Evolutionary conservation across 2,113 vertebrate species (phyloP).

Genomic region (Sitta europaea): DNA sequence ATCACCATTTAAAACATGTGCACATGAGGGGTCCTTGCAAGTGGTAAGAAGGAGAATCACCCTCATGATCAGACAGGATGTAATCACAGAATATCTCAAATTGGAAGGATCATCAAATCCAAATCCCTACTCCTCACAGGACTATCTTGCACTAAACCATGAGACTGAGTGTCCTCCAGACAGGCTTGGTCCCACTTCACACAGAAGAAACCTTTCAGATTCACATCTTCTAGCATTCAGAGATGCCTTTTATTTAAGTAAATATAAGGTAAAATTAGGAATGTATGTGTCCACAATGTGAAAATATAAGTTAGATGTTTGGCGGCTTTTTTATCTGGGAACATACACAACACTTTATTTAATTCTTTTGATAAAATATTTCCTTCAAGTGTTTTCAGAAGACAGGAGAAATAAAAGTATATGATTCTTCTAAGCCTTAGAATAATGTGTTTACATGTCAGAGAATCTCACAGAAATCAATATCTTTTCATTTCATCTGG

Average conservation of each 20-base stretch:
- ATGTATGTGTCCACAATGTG: neutral
- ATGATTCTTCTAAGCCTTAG: conserved; percentile 1
- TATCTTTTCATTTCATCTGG: conserved; percentile 57
- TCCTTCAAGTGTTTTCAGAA: conserved; percentile 17
- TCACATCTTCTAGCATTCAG: neutral
- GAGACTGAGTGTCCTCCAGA: neutral
- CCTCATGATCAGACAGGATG: neutral
- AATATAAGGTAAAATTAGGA: neutral
- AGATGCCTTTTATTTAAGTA: neutral
- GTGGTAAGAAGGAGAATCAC: neutral
- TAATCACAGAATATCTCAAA: neutral
- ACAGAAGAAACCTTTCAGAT: neutral
- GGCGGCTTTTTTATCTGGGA: neutral
- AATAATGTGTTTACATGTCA: conserved; percentile 41
- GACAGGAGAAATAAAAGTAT: conserved; percentile 2
- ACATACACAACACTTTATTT: neutral
- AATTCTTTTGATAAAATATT: neutral
- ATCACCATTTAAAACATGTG: neutral
- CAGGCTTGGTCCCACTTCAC: neutral
- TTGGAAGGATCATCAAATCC: neutral
- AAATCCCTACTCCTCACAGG: neutral
- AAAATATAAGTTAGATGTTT: neutral
- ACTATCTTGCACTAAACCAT: neutral
- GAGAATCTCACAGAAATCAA: conserved; percentile 54
- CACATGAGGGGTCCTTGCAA: neutral